Base-by-base conservation (phyloP, 2,888 invertebrate genomes). In the Galerucella nymphaeae region DNA sequence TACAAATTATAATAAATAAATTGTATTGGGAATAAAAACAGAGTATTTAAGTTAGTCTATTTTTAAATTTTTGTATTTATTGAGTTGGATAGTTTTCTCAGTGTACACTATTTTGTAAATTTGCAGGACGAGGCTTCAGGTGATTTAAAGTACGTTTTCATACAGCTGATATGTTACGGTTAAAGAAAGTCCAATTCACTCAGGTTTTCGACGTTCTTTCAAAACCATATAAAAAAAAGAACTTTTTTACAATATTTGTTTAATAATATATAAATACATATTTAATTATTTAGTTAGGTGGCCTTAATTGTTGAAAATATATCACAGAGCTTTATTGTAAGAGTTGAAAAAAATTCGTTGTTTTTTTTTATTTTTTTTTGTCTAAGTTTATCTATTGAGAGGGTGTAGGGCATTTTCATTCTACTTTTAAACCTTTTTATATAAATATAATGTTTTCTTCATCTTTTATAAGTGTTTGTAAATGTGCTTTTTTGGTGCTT, bases 51-150 rank as follows among this genome's bases (percentile, higher is more conserved):
- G 61, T 62, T 62, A 18, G 61, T 14, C 41, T 62, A 62, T 11
- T 11, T 41, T 62, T 18, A 18, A 16, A 62, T 10, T 16, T 62
- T 18, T 18, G 13, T 62, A 42, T 41, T 9, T 18, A 16, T 53
- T 41, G 16, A 42, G 13, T 62, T 42, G 61, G 41, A 42, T 58
- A 62, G 11, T 42, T 62, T 62, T 62, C 61, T 62, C 61, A 62
- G 61, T 73, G 72, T 63, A 67, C 61, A 62, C 68, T 79, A 75
- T 78, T 77, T 77, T 80, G 77, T 82, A 80, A 87, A 88, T 86
- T 91, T 91, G 86, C 92, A 93, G 93, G 92, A 91, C 86, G 92
- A 93, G 85, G 86, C 90, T 85, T 88, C 89, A 85, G 89, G 89
- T 84, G 89, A 91, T 77, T 88, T 91, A 85, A 91, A 91, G 87